These are phyloP conservation scores for Ceryle rudis DNA, from an alignment of 2,797 vertebrate species.

Conservation along the genomic window DNA sequence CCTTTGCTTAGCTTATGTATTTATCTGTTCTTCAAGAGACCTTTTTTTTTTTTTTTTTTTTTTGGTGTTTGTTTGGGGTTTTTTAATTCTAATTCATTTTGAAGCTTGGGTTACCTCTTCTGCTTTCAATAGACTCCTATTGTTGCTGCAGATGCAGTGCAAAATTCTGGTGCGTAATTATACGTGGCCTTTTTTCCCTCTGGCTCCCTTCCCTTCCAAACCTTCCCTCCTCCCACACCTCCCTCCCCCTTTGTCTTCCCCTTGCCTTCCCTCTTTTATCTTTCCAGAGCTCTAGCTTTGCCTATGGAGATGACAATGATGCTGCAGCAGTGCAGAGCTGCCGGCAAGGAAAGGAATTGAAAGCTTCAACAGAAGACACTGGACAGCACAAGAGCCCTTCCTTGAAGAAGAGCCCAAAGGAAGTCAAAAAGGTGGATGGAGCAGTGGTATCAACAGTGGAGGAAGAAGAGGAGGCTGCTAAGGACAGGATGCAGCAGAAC, in stretches of 20 bases:
- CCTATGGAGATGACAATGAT: constrained; percentile 72
- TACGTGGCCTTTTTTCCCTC: not conserved
- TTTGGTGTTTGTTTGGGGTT: not conserved
- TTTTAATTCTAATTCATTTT: not conserved
- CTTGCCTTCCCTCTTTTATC: not conserved
- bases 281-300: constrained; percentile 81
- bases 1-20: not conserved
- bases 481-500: constrained; percentile 78
- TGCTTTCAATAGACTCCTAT: not conserved
- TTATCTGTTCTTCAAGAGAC: constrained; percentile 4
- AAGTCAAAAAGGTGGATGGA: constrained; percentile 72
- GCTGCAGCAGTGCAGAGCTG: constrained; percentile 78
- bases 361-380: constrained; percentile 80
- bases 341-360: constrained; percentile 80
- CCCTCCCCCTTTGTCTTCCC: not conserved
- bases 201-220: not conserved
- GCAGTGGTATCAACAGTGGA: constrained; percentile 59
- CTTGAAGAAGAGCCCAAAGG: constrained; percentile 77
- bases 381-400: constrained; percentile 73
- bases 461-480: constrained; percentile 77
- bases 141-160: not conserved
- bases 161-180: not conserved
- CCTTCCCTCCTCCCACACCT: not conserved
- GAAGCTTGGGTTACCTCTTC: not conserved
- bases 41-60: not conserved